Conservation (phyloP, 2,888 invertebrate genomes). For the Adelphocoris suturalis region DNA sequence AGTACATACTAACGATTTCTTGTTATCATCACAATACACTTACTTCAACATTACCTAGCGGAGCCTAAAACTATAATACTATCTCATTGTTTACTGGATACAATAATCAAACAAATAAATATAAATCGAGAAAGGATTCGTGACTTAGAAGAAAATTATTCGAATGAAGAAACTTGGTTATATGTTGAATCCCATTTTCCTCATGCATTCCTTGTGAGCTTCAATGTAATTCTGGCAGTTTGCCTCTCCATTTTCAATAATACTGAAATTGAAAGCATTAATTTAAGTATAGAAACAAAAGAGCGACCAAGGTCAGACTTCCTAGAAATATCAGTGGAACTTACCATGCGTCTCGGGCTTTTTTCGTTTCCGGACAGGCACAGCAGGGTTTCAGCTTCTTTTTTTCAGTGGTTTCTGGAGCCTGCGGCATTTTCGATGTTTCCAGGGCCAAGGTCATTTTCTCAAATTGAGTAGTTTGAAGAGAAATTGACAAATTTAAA, state of each 20-base stretch:
- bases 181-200: conserved; percentile 96
- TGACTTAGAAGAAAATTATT: not conserved
- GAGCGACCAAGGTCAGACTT: conserved; percentile 1
- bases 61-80: not conserved
- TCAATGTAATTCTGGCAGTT: conserved; percentile 94
- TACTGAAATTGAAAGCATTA: conserved; percentile 83
- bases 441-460: conserved; percentile 68
- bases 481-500: not conserved
- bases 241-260: conserved; percentile 94
- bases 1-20: too few species aligned
- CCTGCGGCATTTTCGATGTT: conserved; percentile 63
- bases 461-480: not conserved
- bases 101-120: too few species aligned
- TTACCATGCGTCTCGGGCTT: conserved; percentile 93
- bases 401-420: conserved; percentile 74
- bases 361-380: conserved; percentile 97
- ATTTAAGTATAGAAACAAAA: not conserved
- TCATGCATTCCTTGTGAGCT: conserved; percentile 98
- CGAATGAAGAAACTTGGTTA: conserved; percentile 79
- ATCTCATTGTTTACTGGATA: too few species aligned
- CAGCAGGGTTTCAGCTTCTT: conserved; percentile 96
- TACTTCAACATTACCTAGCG: not conserved
- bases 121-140: not conserved
- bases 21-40: not conserved
- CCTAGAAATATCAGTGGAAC: conserved; percentile 73